Base-by-base conservation (phyloP, 1,140 invertebrate species). In the Sarcophaga peregrina region DNA sequence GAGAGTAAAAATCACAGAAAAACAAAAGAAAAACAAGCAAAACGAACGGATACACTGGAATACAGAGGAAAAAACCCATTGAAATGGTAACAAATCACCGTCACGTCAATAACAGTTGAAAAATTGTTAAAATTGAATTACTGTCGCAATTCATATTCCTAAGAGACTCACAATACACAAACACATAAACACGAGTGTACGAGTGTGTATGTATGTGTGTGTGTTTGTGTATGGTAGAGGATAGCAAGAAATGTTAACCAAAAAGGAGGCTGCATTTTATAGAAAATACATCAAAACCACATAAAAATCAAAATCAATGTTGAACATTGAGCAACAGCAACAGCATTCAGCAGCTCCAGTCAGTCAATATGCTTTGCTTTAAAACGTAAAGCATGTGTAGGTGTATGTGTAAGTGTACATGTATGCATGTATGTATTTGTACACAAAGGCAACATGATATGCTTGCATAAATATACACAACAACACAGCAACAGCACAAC, bases 91-190 rank as follows among this genome's bases (percentile, higher is more conserved):
- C 85, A 88, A 88, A 87, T 86, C 81, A 83, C 82, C 83, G 78
- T 81, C 88, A 88, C 86, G 88, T 89, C 88, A 89, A 89, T 88
- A 89, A 89, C 87, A 89, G 87, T 89, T 89, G 88, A 89, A 89
- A 89, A 89, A 89, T 89, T 89, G 88, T 89, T 89, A 89, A 89
- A 89, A 89, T 89, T 89, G 88, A 89, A 89, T 89, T 89, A 89
- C 88, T 89, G 88, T 89, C 89, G 83, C 83, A 83, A 82, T 80
- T 81, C 54, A 82, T 83, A 82, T 82, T 74, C 81, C 81, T 47
- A 72, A 72, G 81, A 74, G 81, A 82, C 81, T 47, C 68, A 48
- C 37, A 37, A 37, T 15, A 58, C n/a, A 58, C 54, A n/a, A n/a
- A 10, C 8, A 68, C 17, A 20, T 25, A 68, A 8, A 25, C 6